Base-by-base conservation (phyloP, 2,888 invertebrate genomes). In the Rhamphomyia laevipes region DNA sequence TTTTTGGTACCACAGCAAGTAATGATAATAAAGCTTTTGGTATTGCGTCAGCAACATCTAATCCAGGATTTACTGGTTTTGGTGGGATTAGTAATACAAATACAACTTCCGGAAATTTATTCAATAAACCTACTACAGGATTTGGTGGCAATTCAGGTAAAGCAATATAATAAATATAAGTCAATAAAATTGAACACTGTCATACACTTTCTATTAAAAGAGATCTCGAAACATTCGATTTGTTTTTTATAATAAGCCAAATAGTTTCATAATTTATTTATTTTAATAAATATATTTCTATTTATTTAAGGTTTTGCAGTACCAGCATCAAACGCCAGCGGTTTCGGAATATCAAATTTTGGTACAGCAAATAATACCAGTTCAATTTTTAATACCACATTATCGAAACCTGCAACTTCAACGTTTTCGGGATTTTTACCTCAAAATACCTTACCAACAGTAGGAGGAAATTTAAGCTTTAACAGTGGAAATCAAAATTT, bases 291-390 rank as follows among this genome's bases (percentile, higher is more conserved):
- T n/a, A n/a, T n/a, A n/a, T 3, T 73, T 74, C 7, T 73, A 78
- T 0, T 67, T 73, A 0, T 82, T 82, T 62, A 78, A 63, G 63
- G 1, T 80, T 81, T 58, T 13, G 53, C 63, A 7, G 57, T 63
- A 45, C 62, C 64, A 3, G 10, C 63, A 27, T 62, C 60, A 12
- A n/a, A n/a, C n/a, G n/a, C 13, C 2, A 35, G 13, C 7, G 23
- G 23, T 27, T 27, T 27, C 9, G 57, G 51, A 48, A 57, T 53
- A 46, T 21, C 52, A 12, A 49, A 44, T 44, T 51, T 53, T 37
- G 51, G 49, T 13, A 46, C 56, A 18, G 58, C 58, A 1, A 45
- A 55, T 15, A 53, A 53, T 41, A 53, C 40, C 12, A 35, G n/a
- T 9, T 60, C 63, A 2, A 57, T 78, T 55, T 79, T 80, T 59